A percentile compares a stretch with the other conserved stretches of the same genome.
Conservation (phyloP, 2,888 invertebrate genomes). For the Caradrina kadenii region DNA sequence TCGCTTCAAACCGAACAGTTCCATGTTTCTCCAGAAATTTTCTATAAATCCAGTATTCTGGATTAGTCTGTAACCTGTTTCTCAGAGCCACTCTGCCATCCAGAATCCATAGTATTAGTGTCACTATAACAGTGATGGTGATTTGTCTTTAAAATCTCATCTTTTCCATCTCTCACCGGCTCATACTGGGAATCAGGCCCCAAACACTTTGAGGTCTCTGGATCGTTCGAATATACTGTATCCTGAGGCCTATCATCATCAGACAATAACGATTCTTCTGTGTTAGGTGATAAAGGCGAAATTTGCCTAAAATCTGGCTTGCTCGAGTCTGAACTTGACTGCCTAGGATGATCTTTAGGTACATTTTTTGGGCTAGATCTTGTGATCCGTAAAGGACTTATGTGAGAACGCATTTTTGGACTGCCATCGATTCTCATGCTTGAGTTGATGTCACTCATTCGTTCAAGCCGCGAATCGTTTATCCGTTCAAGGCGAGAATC, state of each 20-base stretch:
- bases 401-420: constrained; percentile 80
- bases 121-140: constrained; percentile 90
- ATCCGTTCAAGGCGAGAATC: constrained; percentile 64
- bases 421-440: constrained; percentile 83
- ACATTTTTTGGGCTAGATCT: constrained; percentile 77
- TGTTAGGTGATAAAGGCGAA: constrained; percentile 84
- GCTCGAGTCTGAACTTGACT: constrained; percentile 75
- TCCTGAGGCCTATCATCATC: constrained; percentile 78
- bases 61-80: constrained; percentile 88
- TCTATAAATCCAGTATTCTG: constrained; percentile 3
- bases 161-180: constrained; percentile 81
- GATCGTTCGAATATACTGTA: constrained; percentile 81
- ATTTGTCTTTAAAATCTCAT: constrained; percentile 80
- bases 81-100: constrained; percentile 93
- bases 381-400: constrained; percentile 80
- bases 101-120: constrained; percentile 92
- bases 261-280: constrained; percentile 84
- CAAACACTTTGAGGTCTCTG: constrained; percentile 80
- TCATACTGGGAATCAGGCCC: constrained; percentile 87
- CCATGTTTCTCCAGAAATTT: not conserved
- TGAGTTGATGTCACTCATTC: constrained; percentile 81
- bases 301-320: constrained; percentile 80
- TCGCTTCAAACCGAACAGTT: too few species aligned
- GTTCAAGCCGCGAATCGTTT: constrained; percentile 71
- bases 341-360: constrained; percentile 77